Evolutionary conservation across 1,140 invertebrate genomes (phyloP).

Genomic region (Theocolax elegans): DNA sequence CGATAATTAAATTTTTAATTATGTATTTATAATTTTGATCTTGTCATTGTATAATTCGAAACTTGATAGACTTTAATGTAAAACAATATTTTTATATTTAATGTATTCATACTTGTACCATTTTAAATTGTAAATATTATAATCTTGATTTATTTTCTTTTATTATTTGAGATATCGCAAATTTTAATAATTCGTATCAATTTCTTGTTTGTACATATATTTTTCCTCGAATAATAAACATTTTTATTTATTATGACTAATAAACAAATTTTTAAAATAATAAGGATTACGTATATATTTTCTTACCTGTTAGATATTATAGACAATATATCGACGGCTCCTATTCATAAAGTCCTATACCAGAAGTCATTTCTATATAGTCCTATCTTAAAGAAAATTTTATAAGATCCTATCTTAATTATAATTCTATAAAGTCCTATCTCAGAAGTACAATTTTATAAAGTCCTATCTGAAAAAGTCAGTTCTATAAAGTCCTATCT

Average conservation of each 20-base stretch:
- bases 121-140: constrained; percentile 28
- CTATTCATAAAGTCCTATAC: too few relatives aligned
- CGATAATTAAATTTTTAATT: constrained; percentile 1
- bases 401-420: too few relatives aligned
- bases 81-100: constrained; percentile 19
- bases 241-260: constrained; percentile 33
- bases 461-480: too few relatives aligned
- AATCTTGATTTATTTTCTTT: too few relatives aligned
- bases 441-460: too few relatives aligned
- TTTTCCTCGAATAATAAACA: constrained; percentile 20
- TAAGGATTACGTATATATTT: background rate
- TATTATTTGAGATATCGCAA: constrained; percentile 4
- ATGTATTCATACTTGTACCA: constrained; percentile 5
- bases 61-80: background rate
- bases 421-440: too few relatives aligned
- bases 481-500: too few relatives aligned
- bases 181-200: constrained; percentile 11
- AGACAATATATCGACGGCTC: too few relatives aligned
- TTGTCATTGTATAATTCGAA: constrained; percentile 4
- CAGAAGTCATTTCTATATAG: too few relatives aligned
- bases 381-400: too few relatives aligned
- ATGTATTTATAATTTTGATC: background rate
- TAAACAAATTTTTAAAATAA: constrained; percentile 11
- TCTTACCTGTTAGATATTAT: too few relatives aligned
- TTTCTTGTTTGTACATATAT: constrained; percentile 35